phyloP scores from a whole-genome alignment of 2,888 invertebrate genomes.

The Melinaea marsaeus region DNA sequence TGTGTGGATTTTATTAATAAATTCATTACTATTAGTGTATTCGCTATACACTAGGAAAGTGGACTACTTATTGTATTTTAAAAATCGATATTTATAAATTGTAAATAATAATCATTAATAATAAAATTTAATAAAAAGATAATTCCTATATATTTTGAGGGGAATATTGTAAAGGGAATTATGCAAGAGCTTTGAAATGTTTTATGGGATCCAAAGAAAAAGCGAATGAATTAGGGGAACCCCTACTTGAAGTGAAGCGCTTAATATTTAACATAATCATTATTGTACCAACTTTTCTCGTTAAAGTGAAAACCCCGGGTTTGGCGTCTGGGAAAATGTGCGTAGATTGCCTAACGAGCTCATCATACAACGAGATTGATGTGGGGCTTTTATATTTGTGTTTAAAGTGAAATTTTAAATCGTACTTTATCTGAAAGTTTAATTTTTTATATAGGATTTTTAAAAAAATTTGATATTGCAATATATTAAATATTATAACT shows the following conservation, averaged over 20 bases:
- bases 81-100: background rate
- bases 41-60: too few relatives aligned
- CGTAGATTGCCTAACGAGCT: slow-evolving; percentile 13
- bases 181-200: slow-evolving; percentile 50
- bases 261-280: slow-evolving; percentile 27
- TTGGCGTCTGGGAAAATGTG: slow-evolving; percentile 19
- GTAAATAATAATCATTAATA: background rate
- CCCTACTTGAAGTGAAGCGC: slow-evolving; percentile 16
- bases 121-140: slow-evolving; percentile 1
- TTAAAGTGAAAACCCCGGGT: slow-evolving; percentile 19
- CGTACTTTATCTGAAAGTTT: background rate
- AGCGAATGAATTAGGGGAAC: slow-evolving; percentile 21
- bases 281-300: slow-evolving; percentile 27
- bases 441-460: too few relatives aligned
- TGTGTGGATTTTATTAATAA: too few relatives aligned
- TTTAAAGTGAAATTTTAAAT: background rate
- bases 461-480: background rate
- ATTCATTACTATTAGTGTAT: too few relatives aligned
- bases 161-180: slow-evolving; percentile 37
- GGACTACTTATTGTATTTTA: too few relatives aligned
- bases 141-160: slow-evolving; percentile 11
- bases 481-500: background rate
- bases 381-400: background rate
- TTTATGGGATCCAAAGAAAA: slow-evolving; percentile 51
- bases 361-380: slow-evolving; percentile 5